Percentiles rank a stretch among this genome's conserved stretches.
Evolutionary conservation across 2,113 vertebrate species (phyloP).

Genomic region (Pteronura brasiliensis): DNA sequence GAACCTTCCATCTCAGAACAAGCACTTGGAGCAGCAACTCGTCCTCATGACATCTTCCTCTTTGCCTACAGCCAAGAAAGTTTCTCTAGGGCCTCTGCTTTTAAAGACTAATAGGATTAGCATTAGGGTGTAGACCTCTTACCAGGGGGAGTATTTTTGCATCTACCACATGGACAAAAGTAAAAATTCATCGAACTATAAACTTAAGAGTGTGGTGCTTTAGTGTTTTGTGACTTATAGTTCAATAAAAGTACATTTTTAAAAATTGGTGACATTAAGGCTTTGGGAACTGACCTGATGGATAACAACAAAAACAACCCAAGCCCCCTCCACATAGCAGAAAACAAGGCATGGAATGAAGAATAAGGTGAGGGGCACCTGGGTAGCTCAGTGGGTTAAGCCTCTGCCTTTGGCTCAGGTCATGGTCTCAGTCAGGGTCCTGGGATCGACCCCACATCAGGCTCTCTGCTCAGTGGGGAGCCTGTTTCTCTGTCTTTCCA

Average conservation of each 20-base stretch:
- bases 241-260: not conserved
- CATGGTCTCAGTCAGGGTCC: too few relatives aligned
- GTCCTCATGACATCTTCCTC: not conserved
- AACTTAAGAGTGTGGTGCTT: not conserved
- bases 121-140: not conserved
- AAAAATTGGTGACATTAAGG: not conserved
- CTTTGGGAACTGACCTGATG: not conserved
- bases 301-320: not conserved
- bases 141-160: not conserved
- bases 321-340: not conserved
- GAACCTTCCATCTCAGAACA: not conserved
- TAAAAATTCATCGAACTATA: not conserved
- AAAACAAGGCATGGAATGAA: too few relatives aligned
- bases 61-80: not conserved
- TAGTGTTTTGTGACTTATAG: not conserved
- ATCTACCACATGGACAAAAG: not conserved
- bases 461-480: too few relatives aligned
- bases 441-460: too few relatives aligned
- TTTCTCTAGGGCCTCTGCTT: not conserved
- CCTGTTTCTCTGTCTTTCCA: too few relatives aligned
- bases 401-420: too few relatives aligned
- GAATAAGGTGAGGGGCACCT: too few relatives aligned
- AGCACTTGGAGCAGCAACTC: not conserved
- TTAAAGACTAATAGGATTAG: not conserved
- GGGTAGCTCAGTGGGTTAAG: too few relatives aligned